Conservation (phyloP, 2,113 vertebrate species). For the Dolichallabes microphthalmus region DNA sequence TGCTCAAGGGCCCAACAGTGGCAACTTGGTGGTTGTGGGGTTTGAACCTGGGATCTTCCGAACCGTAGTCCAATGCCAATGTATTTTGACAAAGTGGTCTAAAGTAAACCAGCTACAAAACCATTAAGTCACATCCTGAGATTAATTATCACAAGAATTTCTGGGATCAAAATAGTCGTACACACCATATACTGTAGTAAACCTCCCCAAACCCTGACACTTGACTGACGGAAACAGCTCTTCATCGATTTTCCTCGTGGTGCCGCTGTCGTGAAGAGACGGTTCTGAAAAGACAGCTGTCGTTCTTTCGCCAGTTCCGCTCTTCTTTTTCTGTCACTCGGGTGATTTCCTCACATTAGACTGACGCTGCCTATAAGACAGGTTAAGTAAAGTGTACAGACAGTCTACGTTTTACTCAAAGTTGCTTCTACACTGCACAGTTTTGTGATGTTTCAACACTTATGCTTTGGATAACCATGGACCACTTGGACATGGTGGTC, state of each 20-base stretch:
- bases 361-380: not conserved
- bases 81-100: not conserved
- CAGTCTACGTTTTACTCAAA: not conserved
- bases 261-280: not conserved
- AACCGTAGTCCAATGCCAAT: too few relatives aligned
- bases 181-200: not conserved
- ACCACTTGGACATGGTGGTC: too few relatives aligned
- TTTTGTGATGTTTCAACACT: not conserved
- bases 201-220: not conserved
- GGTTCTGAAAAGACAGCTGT: not conserved
- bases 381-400: not conserved
- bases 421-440: not conserved
- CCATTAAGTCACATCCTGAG: not conserved
- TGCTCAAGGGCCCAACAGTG: too few relatives aligned
- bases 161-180: not conserved
- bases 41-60: too few relatives aligned
- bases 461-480: not conserved
- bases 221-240: not conserved
- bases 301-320: not conserved
- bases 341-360: constrained; percentile 11
- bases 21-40: too few relatives aligned
- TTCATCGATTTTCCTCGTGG: not conserved
- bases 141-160: not conserved
- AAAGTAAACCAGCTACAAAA: not conserved
- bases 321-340: not conserved